These are phyloP conservation scores for Microdon myrmicae DNA, from an alignment of 2,888 invertebrate genomes.

Conservation along the genomic window DNA sequence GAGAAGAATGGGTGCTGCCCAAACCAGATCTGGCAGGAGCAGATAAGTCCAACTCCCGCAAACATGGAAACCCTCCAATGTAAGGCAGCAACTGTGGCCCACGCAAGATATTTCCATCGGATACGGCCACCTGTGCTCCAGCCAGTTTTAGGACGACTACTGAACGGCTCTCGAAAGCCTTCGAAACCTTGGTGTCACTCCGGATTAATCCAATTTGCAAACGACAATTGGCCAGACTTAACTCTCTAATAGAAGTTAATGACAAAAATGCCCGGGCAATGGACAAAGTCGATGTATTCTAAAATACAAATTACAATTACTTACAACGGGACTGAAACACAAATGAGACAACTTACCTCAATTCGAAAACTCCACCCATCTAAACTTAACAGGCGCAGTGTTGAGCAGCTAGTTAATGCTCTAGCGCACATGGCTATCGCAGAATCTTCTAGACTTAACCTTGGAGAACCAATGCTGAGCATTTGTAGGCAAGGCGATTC, in stretches of 20 bases:
- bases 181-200: constrained; percentile 53
- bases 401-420: constrained; percentile 65
- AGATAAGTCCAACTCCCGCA: constrained; percentile 68
- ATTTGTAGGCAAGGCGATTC: constrained; percentile 70
- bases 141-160: constrained; percentile 68
- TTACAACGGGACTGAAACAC: neutral
- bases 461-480: constrained; percentile 69
- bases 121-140: constrained; percentile 68
- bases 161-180: constrained; percentile 65
- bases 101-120: constrained; percentile 67
- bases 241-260: constrained; percentile 68
- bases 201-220: constrained; percentile 66
- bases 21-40: constrained; percentile 67
- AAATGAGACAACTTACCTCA: constrained; percentile 64
- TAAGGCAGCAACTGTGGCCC: constrained; percentile 68
- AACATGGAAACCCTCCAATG: constrained; percentile 67
- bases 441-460: constrained; percentile 69
- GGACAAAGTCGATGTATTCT: constrained; percentile 63
- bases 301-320: too few relatives aligned
- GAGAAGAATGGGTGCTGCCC: constrained; percentile 60
- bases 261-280: constrained; percentile 68
- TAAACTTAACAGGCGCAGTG: constrained; percentile 68
- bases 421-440: constrained; percentile 60
- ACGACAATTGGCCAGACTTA: constrained; percentile 69
- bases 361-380: constrained; percentile 71